These are phyloP conservation scores for Platypus cylindrus DNA, from an alignment of 2,888 invertebrate genomes.

Conservation along the genomic window DNA sequence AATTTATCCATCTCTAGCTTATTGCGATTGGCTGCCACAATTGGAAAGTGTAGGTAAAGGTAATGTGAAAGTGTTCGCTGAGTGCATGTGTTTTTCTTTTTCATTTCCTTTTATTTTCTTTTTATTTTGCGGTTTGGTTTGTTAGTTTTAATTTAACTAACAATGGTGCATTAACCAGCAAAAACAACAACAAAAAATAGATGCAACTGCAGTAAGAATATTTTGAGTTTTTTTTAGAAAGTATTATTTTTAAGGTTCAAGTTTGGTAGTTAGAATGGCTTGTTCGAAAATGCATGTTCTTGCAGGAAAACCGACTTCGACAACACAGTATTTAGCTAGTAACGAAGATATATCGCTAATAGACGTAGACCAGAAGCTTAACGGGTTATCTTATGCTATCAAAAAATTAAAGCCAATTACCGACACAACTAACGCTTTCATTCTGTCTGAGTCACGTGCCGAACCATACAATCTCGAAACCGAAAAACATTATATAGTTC, in stretches of 20 bases:
- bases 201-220: constrained; percentile 32
- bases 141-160: constrained; percentile 25
- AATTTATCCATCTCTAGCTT: constrained; percentile 21
- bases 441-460: constrained; percentile 30
- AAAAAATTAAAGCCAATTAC: constrained; percentile 19
- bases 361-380: constrained; percentile 16
- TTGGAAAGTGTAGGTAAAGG: constrained; percentile 27
- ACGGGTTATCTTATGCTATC: constrained; percentile 15
- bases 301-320: constrained; percentile 35
- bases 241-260: constrained; percentile 23
- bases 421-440: constrained; percentile 32
- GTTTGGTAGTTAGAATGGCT: constrained; percentile 33
- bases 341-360: constrained; percentile 28
- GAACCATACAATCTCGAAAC: constrained; percentile 26
- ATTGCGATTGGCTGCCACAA: constrained; percentile 34
- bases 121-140: constrained; percentile 23
- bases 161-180: constrained; percentile 23
- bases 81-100: constrained; percentile 31
- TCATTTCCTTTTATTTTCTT: too few relatives aligned
- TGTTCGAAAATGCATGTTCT: constrained; percentile 37
- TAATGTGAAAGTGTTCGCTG: too few relatives aligned
- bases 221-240: constrained; percentile 19
- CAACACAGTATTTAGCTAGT: constrained; percentile 29
- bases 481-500: constrained; percentile 18
- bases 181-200: too few relatives aligned